Conservation (phyloP, 1,140 invertebrate species). For the Akabosia matsudoensis region DNA sequence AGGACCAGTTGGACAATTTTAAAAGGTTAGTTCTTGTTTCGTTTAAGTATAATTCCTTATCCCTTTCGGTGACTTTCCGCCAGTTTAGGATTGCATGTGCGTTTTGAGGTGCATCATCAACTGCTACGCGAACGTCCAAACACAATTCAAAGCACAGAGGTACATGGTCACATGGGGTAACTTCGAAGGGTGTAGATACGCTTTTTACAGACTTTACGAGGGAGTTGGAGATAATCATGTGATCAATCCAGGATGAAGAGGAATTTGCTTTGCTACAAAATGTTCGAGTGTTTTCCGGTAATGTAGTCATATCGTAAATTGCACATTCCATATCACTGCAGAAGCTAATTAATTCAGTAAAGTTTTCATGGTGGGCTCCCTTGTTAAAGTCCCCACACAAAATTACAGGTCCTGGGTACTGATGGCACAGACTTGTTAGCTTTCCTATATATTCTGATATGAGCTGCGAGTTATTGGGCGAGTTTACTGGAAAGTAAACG, state of each 20-base stretch:
- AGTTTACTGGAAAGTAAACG: constrained; percentile 8
- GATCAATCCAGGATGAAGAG: neutral
- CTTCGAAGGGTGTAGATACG: too few relatives aligned
- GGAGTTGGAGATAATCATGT: neutral
- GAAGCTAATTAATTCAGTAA: neutral
- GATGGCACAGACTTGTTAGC: neutral
- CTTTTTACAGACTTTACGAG: too few relatives aligned
- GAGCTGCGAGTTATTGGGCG: neutral
- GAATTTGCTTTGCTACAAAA: neutral
- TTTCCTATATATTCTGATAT: constrained; percentile 1
- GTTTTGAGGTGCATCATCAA: too few relatives aligned
- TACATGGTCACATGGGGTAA: too few relatives aligned
- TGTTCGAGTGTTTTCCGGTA: neutral
- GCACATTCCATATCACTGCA: neutral
- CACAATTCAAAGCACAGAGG: too few relatives aligned
- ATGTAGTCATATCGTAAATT: neutral
- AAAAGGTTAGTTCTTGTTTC: too few relatives aligned
- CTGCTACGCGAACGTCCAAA: too few relatives aligned
- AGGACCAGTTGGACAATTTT: too few relatives aligned
- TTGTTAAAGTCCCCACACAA: neutral
- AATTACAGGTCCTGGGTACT: neutral
- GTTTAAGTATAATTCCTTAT: too few relatives aligned
- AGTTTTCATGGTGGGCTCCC: neutral
- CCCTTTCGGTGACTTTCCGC: too few relatives aligned
- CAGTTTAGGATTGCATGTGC: too few relatives aligned